Conservation (phyloP, 2,888 invertebrate species). For the Monochamus alternatus region DNA sequence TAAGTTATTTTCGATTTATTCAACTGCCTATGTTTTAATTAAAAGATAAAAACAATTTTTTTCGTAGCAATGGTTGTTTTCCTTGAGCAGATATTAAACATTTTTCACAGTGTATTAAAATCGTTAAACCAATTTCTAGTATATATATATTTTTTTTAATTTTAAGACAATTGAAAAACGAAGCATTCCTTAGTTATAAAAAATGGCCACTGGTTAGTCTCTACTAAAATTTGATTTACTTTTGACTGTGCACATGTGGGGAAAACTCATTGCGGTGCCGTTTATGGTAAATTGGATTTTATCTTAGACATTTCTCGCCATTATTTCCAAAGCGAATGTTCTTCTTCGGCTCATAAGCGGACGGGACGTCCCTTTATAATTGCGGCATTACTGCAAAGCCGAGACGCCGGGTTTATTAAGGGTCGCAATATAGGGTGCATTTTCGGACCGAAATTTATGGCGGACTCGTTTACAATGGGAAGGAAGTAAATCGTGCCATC, state of each 20-base stretch:
- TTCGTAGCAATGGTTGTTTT: too few relatives aligned
- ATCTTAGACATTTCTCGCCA: not conserved
- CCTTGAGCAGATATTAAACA: too few relatives aligned
- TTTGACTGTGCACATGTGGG: not conserved
- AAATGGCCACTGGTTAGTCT: too few relatives aligned
- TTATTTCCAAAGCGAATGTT: conserved; percentile 17
- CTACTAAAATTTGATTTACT: not conserved
- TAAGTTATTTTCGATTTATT: too few relatives aligned
- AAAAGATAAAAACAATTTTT: too few relatives aligned
- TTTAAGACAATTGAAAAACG: too few relatives aligned
- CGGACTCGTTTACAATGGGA: not conserved
- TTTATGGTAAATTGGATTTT: conserved; percentile 4
- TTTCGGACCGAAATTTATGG: not conserved
- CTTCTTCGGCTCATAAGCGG: conserved; percentile 12
- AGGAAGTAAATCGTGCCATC: too few relatives aligned
- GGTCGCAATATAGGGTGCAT: not conserved
- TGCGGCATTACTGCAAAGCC: conserved; percentile 21
- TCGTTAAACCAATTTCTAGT: too few relatives aligned
- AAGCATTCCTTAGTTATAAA: too few relatives aligned
- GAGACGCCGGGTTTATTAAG: conserved; percentile 16
- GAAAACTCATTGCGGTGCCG: not conserved
- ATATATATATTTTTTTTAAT: too few relatives aligned
- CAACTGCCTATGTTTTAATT: too few relatives aligned
- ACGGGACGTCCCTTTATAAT: conserved; percentile 16
- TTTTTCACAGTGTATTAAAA: too few relatives aligned